Evolutionary conservation across 2,113 vertebrate genomes (phyloP).

Genomic region (Limnothrissa miodon): DNA sequence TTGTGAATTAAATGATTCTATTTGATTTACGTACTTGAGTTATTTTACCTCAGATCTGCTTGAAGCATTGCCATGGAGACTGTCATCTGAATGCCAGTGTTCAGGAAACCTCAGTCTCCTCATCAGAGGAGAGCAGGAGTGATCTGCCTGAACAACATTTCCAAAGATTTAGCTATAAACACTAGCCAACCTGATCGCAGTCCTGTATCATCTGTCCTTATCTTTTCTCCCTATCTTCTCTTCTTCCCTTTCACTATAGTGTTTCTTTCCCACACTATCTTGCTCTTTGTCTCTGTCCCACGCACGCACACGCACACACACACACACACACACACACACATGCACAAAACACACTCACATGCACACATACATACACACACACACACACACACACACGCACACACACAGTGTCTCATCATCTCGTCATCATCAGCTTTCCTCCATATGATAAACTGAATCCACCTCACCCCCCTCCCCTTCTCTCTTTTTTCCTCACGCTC

Average conservation of each 20-base stretch:
- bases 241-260: background rate
- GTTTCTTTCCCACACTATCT: background rate
- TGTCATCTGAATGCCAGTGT: constrained; percentile 24
- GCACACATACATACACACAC: no score
- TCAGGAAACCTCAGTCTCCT: constrained; percentile 21
- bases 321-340: no score
- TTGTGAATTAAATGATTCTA: background rate
- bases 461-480: background rate
- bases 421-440: no score
- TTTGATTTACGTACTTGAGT: constrained; percentile 20
- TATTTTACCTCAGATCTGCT: constrained; percentile 37
- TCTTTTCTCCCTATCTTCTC: background rate
- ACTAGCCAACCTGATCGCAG: background rate
- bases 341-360: no score
- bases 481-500: background rate
- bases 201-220: background rate
- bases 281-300: background rate
- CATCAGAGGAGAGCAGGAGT: constrained; percentile 29
- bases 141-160: constrained; percentile 33
- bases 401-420: no score
- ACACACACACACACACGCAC: no score
- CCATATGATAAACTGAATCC: background rate
- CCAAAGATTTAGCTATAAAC: constrained; percentile 36
- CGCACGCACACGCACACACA: no score
- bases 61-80: constrained; percentile 45